Percentiles rank a stretch among this genome's conserved stretches.
These are phyloP conservation scores for Syngnathus acus DNA, from an alignment of 2,797 vertebrate genomes.

Conservation along the genomic window DNA sequence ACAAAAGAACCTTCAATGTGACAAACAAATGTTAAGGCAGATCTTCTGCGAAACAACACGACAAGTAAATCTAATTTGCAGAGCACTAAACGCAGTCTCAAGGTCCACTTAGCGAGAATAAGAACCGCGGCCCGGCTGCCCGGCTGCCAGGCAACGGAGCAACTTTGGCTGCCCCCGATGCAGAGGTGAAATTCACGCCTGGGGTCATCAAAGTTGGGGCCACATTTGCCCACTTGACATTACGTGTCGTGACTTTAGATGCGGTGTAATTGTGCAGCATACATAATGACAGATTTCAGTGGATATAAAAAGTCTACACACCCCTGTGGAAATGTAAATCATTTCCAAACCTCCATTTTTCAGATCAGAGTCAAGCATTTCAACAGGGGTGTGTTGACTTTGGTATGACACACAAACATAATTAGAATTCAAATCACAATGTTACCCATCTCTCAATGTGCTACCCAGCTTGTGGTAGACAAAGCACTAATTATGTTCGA, in stretches of 20 bases:
- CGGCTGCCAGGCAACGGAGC: constrained; percentile 20
- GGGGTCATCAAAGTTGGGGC: no score
- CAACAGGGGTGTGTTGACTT: background rate
- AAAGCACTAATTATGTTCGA: background rate
- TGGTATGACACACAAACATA: background rate
- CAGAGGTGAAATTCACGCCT: background rate
- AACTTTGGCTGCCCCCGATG: background rate
- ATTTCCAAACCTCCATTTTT: background rate
- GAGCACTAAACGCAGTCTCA: constrained; percentile 13
- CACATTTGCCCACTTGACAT: background rate
- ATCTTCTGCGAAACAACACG: background rate
- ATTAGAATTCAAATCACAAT: background rate
- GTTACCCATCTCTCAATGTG: background rate
- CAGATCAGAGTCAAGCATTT: background rate
- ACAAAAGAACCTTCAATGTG: background rate
- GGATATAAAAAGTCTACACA: background rate
- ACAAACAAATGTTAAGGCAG: background rate
- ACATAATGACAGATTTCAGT: background rate
- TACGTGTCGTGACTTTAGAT: background rate
- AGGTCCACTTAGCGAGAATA: constrained; percentile 14
- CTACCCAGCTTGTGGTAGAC: background rate
- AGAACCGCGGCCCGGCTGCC: background rate
- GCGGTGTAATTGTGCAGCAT: background rate
- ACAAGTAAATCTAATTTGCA: constrained; percentile 3
- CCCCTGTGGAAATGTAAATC: background rate